phyloP scores from a whole-genome alignment of 2,797 vertebrate genomes.

The Sebastolobus alascanus region DNA sequence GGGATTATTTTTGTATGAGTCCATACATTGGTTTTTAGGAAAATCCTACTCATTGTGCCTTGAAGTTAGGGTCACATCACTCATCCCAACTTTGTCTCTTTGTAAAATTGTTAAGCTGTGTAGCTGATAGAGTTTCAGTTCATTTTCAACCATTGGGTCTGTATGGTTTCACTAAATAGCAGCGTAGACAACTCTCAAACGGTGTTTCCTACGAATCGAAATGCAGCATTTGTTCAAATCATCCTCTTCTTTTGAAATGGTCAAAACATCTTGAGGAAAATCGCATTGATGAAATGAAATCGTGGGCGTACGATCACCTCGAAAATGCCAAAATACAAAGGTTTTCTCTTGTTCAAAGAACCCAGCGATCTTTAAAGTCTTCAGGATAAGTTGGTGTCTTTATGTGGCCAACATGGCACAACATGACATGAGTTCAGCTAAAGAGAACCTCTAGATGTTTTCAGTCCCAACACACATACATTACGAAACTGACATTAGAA shows the following conservation, averaged over 20 bases:
- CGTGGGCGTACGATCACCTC: not conserved
- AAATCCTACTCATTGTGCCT: not conserved
- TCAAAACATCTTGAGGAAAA: constrained; percentile 32
- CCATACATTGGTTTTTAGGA: not conserved
- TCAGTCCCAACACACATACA: not conserved
- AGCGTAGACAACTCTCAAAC: not conserved
- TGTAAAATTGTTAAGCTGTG: not conserved
- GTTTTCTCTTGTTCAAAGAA: not conserved
- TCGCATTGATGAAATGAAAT: constrained; percentile 46
- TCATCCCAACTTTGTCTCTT: not conserved
- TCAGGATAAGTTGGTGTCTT: not conserved
- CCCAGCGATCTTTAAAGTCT: not conserved
- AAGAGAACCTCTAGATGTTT: not conserved
- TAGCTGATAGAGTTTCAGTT: not conserved
- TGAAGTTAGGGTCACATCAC: not conserved
- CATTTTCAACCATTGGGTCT: not conserved
- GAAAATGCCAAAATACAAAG: constrained; percentile 30
- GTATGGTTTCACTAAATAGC: not conserved
- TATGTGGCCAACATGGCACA: not conserved
- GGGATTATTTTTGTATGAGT: not conserved
- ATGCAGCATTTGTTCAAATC: constrained; percentile 1
- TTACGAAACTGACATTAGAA: not conserved
- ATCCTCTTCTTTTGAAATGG: constrained; percentile 50
- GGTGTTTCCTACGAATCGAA: not conserved
- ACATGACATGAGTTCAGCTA: not conserved